Conservation (phyloP, 2,797 vertebrate genomes). For the Allobates femoralis region DNA sequence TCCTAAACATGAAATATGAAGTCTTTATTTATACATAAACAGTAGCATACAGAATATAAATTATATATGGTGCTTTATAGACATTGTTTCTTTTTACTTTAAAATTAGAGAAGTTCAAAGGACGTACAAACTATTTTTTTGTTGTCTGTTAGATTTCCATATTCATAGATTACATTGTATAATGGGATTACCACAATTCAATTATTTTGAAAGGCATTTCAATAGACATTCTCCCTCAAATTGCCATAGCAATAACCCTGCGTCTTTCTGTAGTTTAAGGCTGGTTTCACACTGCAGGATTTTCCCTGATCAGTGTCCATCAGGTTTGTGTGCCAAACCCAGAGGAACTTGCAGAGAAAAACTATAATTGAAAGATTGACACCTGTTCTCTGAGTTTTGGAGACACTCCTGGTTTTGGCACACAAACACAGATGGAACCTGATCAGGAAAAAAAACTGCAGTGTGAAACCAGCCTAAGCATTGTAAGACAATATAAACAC, state of each 20-base stretch:
- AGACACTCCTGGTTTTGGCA: too few species aligned
- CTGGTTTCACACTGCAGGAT: too few species aligned
- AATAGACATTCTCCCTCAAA: background rate
- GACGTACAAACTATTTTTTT: background rate
- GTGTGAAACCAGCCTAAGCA: too few species aligned
- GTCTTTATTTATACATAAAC: background rate
- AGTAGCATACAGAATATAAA: background rate
- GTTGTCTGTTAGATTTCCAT: background rate
- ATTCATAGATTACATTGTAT: background rate
- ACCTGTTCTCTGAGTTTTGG: too few species aligned
- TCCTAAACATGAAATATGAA: slow-evolving; percentile 7
- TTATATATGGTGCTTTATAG: background rate
- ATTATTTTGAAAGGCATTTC: background rate
- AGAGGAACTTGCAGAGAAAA: too few species aligned
- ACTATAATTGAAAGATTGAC: too few species aligned
- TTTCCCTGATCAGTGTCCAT: too few species aligned
- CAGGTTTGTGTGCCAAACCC: too few species aligned
- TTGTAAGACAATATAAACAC: too few species aligned
- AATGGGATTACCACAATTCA: background rate
- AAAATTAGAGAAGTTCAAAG: background rate
- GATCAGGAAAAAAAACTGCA: too few species aligned
- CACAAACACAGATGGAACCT: too few species aligned
- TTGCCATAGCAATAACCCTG: background rate
- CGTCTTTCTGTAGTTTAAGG: too few species aligned
- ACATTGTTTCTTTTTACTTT: background rate